Base-by-base conservation (phyloP, 2,113 vertebrate species). In the Origma solitaria region DNA sequence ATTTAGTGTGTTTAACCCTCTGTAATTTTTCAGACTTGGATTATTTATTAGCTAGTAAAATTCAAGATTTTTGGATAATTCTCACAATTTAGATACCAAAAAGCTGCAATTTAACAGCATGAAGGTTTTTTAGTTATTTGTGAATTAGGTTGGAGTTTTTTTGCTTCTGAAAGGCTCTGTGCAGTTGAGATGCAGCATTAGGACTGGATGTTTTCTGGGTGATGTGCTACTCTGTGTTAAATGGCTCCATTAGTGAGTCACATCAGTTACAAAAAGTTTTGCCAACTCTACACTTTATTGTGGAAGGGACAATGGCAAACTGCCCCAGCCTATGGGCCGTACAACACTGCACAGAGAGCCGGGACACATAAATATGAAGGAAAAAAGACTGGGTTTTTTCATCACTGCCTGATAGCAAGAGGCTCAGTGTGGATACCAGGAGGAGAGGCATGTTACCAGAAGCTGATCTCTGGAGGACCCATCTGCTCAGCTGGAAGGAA, bases 191-290 rank as follows among this genome's bases (percentile, higher is more conserved):
- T 90, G 93, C 88, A 80, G 72, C 92, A 89, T 76, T 95, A 88
- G 93, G 84, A 89, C 66, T 92, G 50, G 65, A 92, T 86, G 68
- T 65, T 91, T 96, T 98, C 97, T 96, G 97, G 82, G 89, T 92
- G 68, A 50, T 71, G 71, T 60, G 60, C 58, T 93, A 81, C 70
- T 95, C 93, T 90, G 4, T 60, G 92, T 96, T 97, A 96, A 97
- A 97, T 38, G 81, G 81, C 93, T 97, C 97, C 97, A 85, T 98
- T 96, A 97, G 91, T n/a, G 79, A 97, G 58, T 73, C 72, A 37
- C 57, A 77, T 76, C 80, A 37, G 50, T 68, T 66, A 76, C 64
- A 71, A 60, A 60, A 83, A 58, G 65, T 90, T 95, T 96, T 97
- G 90, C 94, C 96, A 98, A 82, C n/a, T 66, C 10, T 47, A 45